Base-by-base conservation (phyloP, 2,113 vertebrate species). In the Gymnogyps californianus region DNA sequence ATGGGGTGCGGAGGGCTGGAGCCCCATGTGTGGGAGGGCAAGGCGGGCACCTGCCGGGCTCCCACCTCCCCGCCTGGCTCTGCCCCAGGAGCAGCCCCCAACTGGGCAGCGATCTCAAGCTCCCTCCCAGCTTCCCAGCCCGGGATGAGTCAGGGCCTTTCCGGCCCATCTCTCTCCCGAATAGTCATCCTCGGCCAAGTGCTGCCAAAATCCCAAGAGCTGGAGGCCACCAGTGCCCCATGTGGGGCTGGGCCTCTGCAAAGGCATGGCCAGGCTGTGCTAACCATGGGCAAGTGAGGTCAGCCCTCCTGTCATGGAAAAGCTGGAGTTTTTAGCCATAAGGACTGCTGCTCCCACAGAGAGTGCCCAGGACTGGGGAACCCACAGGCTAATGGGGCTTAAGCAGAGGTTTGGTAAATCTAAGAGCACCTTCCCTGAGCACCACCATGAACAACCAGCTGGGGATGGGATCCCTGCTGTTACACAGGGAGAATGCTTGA, bases 1-100 rank as follows among this genome's bases (percentile, higher is more conserved):
- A 1, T 0, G 0, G 17, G 21, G 10, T 32, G 9, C 4, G 2
- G 55, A 54, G 26, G 11, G 31, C 58, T 81, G 51, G 26, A 80
- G 32, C 74, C 6, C 3, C 65, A 46, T 3, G 0, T 1, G 1
- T 46, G 40, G 36, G 52, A 54, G 16, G 18, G 36, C 13, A 49
- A 65, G 44, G 65, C 11, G 4, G 36, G 32, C 2, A 3, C 13
- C 38, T 66, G 34, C 38, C 6, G 2, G 17, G 46, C 34, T 91
- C 38, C 55, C 46, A 54, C 31, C 77, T 69, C 21, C 49, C 17
- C 1, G 2, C 26, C 47, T 11, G 22, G 21, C 36, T 57, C 34
- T 55, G 25, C 14, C n/a, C 29, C 34, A 58, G 29, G 29, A 59
- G 32, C 44, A n/a, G 67, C 36, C 58, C 32, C 17, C 22, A 36